Base-by-base conservation (phyloP, 2,797 vertebrate species). In the Serranus cabrilla region DNA sequence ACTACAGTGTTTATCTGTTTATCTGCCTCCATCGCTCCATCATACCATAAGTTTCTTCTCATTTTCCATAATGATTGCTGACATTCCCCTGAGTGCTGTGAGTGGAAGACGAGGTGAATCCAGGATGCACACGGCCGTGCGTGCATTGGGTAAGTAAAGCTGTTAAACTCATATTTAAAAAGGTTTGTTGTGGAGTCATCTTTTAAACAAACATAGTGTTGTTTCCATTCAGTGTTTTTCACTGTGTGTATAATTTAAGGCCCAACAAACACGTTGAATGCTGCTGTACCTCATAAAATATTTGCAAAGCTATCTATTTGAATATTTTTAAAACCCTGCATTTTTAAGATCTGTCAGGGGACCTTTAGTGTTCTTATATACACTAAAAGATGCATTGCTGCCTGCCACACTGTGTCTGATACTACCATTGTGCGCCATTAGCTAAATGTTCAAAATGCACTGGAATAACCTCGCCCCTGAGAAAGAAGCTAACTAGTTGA, bases 91-190 rank as follows among this genome's bases (percentile, higher is more conserved):
- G 14, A 40, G 34, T n/a, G 40, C 51, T 61, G 51, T 25, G 34
- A 46, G 25, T 7, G 20, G 45, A 64, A 64, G 68, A 18, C 14
- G 61, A 58, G 56, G 31, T 39, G 21, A 12, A 10, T 43, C 69
- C 45, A 34, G 18, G n/a, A 39, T 56, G 27, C 47, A 45, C 31
- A 13, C 18, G 47, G 20, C 25, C 25, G 1, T 31, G 52, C 3
- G 6, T 31, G 27, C 45, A 17, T n/a, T 20, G 2, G 58, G 12
- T 27, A 18, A 34, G 18, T 43, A 11, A 11, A 40, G 27, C 13
- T 40, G 37, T 23, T 50, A 42, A 71, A 70, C 57, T 54, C 31
- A 14, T 23, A 42, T 57, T 71, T 50, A 46, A 39, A n/a, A 62
- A 13, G 9, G 23, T 8, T 0, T 12, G 16, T 34, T 12, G 47